Conservation (phyloP, 2,888 invertebrate species). For the Folsomia manolachei region DNA sequence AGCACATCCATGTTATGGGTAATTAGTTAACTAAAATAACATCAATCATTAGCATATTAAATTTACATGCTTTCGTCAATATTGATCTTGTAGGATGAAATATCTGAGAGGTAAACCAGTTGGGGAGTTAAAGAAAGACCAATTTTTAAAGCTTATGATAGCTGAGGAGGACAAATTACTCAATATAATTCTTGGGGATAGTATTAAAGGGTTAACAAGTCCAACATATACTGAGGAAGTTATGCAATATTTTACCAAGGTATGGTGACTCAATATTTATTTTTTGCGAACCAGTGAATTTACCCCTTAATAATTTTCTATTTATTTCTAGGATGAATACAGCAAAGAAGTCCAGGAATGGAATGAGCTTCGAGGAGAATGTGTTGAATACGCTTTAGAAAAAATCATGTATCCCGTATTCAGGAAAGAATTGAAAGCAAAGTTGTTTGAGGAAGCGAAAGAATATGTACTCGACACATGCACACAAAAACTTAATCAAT, state of each 20-base stretch:
- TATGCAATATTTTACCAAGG: constrained; percentile 77
- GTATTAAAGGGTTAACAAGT: constrained; percentile 73
- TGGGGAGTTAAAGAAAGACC: constrained; percentile 80
- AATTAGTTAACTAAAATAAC: constrained; percentile 29
- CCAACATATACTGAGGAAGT: constrained; percentile 76
- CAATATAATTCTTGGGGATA: constrained; percentile 69
- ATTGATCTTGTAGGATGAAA: constrained; percentile 63
- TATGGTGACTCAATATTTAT: constrained; percentile 51
- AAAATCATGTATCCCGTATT: constrained; percentile 87
- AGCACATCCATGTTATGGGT: constrained; percentile 77
- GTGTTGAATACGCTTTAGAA: constrained; percentile 81
- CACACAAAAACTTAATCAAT: constrained; percentile 80
- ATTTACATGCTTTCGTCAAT: neutral
- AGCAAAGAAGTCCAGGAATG: constrained; percentile 91
- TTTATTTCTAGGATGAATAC: constrained; percentile 73
- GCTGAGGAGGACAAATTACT: constrained; percentile 79
- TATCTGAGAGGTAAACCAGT: constrained; percentile 92
- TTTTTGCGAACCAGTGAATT: neutral
- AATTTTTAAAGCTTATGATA: constrained; percentile 77
- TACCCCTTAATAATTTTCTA: neutral
- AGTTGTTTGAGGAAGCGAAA: constrained; percentile 80
- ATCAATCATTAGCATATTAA: neutral
- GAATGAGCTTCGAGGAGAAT: constrained; percentile 84
- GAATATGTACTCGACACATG: constrained; percentile 79
- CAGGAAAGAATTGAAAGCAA: constrained; percentile 75